Base-by-base conservation (phyloP, 2,888 invertebrate genomes). In the Chrysina gloriosa region DNA sequence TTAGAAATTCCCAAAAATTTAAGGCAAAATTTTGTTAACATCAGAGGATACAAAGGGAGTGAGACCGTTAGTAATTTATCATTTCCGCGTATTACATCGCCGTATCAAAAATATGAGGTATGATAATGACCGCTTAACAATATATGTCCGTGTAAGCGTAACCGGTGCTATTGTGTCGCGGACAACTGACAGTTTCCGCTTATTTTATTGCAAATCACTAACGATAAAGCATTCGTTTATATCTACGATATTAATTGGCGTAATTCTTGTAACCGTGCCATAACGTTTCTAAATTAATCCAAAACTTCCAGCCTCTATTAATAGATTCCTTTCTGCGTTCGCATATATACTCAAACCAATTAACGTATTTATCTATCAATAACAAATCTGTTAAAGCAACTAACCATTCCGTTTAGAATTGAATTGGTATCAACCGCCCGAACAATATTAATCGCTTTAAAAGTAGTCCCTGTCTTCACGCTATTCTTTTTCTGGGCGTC, bases 191-290 rank as follows among this genome's bases (percentile, higher is more conserved):
- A 25, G 27, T 50, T 50, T 50, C 50, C 50, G 29, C 16, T 27
- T 16, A 11, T 27, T 9, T 9, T 29, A 50, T 29, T 29, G 50
- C 14, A 27, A 50, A 50, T 50, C 50, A 27, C 7, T 27, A 50
- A 27, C 50, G 50, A 9, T 29, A 50, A 14, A 27, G 29, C 27
- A 50, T 29, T 29, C 29, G 50, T 14, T 29, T 27, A 29, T 16
- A 50, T 27, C 29, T 50, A 14, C 50, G 50, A 50, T 50, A 50
- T 29, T 50, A 50, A 50, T 50, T 50, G 11, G 29, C 50, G 16
- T 50, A 34, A 34, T 34, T n/a, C 11, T 34, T 34, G 4, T 11
- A 1, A 3, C 9, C 11, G 9, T 2, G 34, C 34, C 34, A 34
- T 11, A 34, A 34, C 4, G n/a, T n/a, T n/a, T n/a, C n/a, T n/a